phyloP scores from a whole-genome alignment of 2,113 vertebrate species.

The Petrocephalus microphthalmus region DNA sequence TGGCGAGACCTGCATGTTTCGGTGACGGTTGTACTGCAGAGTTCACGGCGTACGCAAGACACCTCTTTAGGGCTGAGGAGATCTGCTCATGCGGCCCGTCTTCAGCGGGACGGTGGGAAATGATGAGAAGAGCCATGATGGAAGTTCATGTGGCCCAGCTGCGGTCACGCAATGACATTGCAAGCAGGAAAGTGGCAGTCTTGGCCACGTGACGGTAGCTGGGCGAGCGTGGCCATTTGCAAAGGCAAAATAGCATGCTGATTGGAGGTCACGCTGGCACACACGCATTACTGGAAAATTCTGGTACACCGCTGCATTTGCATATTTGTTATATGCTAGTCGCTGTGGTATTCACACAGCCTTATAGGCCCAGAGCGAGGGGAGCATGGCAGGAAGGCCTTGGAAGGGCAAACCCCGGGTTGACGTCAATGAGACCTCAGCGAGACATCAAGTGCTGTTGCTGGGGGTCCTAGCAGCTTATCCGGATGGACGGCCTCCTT shows the following conservation, averaged over 20 bases:
- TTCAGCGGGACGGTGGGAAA: neutral
- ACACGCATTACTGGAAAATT: neutral
- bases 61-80: neutral
- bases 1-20: neutral
- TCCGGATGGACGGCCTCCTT: neutral
- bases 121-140: neutral
- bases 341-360: neutral
- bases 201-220: neutral
- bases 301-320: neutral
- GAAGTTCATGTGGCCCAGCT: neutral
- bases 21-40: neutral
- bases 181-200: neutral
- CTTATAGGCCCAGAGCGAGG: neutral
- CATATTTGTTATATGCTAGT: neutral
- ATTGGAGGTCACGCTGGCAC: neutral
- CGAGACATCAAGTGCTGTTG: neutral
- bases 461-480: neutral
- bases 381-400: neutral
- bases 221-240: neutral
- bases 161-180: neutral
- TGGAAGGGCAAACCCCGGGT: neutral
- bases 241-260: neutral
- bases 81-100: slow-evolving; percentile 29
- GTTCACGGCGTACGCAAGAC: neutral
- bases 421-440: neutral